Percentiles rank a stretch among this genome's conserved stretches.
phyloP scores from a whole-genome alignment of 2,113 vertebrate genomes.

The Haemorhous mexicanus region DNA sequence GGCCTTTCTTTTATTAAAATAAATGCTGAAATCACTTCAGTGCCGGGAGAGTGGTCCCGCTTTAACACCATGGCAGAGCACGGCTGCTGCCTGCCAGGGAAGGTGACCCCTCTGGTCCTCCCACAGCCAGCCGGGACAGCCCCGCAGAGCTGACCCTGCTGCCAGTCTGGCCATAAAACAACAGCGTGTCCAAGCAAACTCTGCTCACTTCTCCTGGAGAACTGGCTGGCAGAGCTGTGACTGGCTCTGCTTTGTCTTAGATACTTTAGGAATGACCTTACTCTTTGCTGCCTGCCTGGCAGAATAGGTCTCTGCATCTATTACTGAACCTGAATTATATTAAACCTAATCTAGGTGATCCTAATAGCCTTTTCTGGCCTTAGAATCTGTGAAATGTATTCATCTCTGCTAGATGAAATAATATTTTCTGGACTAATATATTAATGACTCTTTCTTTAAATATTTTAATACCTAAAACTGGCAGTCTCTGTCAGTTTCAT shows the following conservation, averaged over 20 bases:
- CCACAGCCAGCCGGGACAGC: accelerated
- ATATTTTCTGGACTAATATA: neutral
- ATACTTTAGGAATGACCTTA: neutral
- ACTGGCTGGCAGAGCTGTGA: neutral
- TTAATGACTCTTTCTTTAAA: constrained; percentile 34
- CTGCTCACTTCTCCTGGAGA: accelerated
- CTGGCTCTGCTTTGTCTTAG: neutral
- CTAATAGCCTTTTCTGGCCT: neutral
- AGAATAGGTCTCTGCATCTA: neutral
- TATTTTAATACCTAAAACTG: constrained; percentile 18
- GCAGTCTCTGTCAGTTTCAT: neutral
- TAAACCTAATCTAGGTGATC: neutral
- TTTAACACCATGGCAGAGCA: neutral
- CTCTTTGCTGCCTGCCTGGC: neutral
- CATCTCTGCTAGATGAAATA: neutral
- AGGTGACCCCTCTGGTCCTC: neutral
- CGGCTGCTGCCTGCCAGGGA: accelerated
- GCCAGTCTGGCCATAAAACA: neutral
- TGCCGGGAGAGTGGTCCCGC: neutral
- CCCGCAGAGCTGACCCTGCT: neutral
- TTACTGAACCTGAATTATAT: constrained; percentile 1
- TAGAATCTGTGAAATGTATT: neutral
- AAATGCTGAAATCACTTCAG: neutral
- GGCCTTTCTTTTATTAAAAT: neutral
- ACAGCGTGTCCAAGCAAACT: accelerated